Percentiles rank a stretch among this genome's conserved stretches.
phyloP scores from a whole-genome alignment of 2,113 vertebrate species.

The Alethe diademata region DNA sequence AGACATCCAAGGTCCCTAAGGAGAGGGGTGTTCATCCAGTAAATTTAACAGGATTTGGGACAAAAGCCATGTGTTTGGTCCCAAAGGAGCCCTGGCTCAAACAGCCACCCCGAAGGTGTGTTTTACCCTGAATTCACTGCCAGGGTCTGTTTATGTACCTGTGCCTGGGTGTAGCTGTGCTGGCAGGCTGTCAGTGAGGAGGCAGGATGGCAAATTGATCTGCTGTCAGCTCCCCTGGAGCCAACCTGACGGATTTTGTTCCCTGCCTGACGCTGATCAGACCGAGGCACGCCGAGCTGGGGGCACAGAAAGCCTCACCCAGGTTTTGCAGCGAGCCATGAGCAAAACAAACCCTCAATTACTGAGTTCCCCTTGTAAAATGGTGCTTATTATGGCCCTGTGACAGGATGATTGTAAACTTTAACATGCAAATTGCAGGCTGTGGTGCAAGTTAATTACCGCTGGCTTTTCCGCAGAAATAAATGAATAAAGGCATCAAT shows the following conservation, averaged over 20 bases:
- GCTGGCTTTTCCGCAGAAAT: not conserved
- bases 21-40: not conserved
- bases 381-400: not conserved
- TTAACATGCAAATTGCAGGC: not conserved
- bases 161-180: not conserved
- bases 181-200: not conserved
- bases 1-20: not conserved
- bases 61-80: accelerated
- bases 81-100: not conserved
- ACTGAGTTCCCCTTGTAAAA: not conserved
- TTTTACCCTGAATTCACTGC: not conserved
- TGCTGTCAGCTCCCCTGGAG: not conserved
- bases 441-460: not conserved
- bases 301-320: not conserved
- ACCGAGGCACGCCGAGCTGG: accelerated
- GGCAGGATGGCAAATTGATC: not conserved
- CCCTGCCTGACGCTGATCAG: not conserved
- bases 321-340: not conserved
- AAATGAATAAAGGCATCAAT: not conserved
- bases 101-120: not conserved
- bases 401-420: not conserved
- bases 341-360: not conserved
- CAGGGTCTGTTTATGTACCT: not conserved
- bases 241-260: not conserved
- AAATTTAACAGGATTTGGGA: not conserved